Evolutionary conservation across 2,888 invertebrate genomes (phyloP), one percentile per base, ranked within the genome.

Genomic region (Acrocyrtus sp.): DNA sequence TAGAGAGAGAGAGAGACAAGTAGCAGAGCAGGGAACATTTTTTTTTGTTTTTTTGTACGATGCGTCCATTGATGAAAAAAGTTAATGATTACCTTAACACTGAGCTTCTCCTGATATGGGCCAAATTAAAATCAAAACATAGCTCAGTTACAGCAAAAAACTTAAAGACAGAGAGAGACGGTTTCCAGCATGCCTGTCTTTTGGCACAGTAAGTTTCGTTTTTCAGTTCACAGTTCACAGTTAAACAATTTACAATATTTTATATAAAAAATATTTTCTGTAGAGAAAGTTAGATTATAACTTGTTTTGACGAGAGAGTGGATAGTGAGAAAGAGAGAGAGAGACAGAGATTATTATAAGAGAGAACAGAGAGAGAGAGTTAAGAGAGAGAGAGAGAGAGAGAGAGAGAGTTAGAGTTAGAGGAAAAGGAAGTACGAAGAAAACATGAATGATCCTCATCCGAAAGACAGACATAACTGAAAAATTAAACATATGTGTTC

Each of bases 51-150:
- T n/a, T 62, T 67, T 70, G 73, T 73, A 73, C 76, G 73, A 69
- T 69, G 73, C 70, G 73, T 76, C 76, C 75, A 75, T 72, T 72
- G 72, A 76, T 76, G 73, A 76, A 54, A 76, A 76, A 76, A 76
- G 73, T 76, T 74, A 72, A 76, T 83, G 84, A 84, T 84, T 85
- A 85, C 85, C 85, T 85, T 83, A 85, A 82, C 81, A 85, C 83
- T 82, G 85, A 85, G 83, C 84, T 84, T 83, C 85, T 83, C 82
- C 85, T 83, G 82, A 84, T 83, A 81, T 76, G 82, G 81, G 81
- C 80, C 81, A 80, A 81, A 82, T 80, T 82, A 79, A 80, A 82
- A 82, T 80, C 80, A 81, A 78, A 78, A 79, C 74, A 76, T 76
- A 70, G 78, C 78, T 77, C 78, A 80, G 76, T 79, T 75, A 78